These are phyloP conservation scores for Drosophila athabasca DNA, from an alignment of 1,140 invertebrate genomes.

Conservation along the genomic window DNA sequence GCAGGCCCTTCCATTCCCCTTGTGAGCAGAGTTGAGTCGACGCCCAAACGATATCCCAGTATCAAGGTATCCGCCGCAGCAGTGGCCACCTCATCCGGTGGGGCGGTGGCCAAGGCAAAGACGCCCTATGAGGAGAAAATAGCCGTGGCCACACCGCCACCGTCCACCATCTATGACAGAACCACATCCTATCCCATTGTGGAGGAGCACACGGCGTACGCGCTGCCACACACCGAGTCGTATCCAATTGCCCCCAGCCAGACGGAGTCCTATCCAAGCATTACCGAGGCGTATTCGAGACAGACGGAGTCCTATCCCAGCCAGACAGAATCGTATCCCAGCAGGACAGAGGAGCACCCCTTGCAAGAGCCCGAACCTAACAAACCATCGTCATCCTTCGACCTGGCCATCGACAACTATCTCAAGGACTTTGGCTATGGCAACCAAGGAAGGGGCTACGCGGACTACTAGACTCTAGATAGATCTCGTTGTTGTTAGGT, in stretches of 20 bases:
- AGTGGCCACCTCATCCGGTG: conserved; percentile 16
- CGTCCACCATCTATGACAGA: conserved; percentile 47
- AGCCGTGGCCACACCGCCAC: conserved; percentile 50
- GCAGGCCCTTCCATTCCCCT: conserved; percentile 8
- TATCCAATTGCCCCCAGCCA: conserved; percentile 42
- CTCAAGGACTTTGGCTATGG: conserved; percentile 73
- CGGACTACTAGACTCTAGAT: conserved; percentile 46
- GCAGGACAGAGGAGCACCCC: conserved; percentile 32
- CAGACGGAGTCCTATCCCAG: conserved; percentile 15
- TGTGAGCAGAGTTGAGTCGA: conserved; percentile 28
- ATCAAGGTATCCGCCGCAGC: conserved; percentile 41
- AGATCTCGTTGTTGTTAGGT: conserved; percentile 54
- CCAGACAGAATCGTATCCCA: conserved; percentile 35
- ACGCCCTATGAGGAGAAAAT: conserved; percentile 64
- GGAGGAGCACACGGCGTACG: conserved; percentile 45
- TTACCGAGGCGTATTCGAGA: conserved; percentile 24
- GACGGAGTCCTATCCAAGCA: conserved; percentile 34
- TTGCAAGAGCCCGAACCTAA: conserved; percentile 46
- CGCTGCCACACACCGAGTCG: conserved; percentile 42
- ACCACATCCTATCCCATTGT: conserved; percentile 63
- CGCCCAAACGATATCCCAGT: conserved; percentile 9
- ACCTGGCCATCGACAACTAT: conserved; percentile 70
- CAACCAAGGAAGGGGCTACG: conserved; percentile 61
- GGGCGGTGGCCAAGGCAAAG: conserved; percentile 60
- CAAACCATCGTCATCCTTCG: conserved; percentile 60